Evolutionary conservation across 1,140 invertebrate species (phyloP).

Genomic region (Elymnias hypermnestra): DNA sequence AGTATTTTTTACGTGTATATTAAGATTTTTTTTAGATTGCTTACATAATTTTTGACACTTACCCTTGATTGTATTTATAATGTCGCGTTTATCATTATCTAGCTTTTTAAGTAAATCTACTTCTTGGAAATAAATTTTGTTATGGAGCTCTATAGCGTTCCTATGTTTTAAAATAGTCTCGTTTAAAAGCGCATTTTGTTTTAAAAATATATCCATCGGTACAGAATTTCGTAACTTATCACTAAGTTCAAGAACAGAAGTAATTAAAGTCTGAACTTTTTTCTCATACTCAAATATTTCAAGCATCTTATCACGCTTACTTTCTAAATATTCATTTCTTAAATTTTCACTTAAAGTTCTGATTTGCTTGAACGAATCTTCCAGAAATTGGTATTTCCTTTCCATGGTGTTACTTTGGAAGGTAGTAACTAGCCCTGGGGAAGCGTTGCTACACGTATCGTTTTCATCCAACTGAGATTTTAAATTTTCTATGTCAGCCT

Average conservation of each 20-base stretch:
- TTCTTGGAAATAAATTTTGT: constrained; percentile 22
- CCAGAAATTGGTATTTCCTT: constrained; percentile 58
- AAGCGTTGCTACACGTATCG: constrained; percentile 54
- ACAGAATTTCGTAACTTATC: constrained; percentile 54
- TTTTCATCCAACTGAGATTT: constrained; percentile 37
- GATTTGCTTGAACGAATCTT: constrained; percentile 58
- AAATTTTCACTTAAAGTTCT: constrained; percentile 61
- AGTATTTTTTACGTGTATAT: too few relatives aligned
- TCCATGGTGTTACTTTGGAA: constrained; percentile 26
- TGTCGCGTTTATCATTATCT: constrained; percentile 36
- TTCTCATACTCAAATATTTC: constrained; percentile 48
- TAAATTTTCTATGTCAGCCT: constrained; percentile 62
- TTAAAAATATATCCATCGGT: constrained; percentile 56
- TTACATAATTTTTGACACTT: constrained; percentile 4
- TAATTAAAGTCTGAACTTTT: constrained; percentile 51
- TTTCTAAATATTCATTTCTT: constrained; percentile 55
- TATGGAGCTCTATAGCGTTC: constrained; percentile 34
- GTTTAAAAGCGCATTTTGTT: constrained; percentile 54
- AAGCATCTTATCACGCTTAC: constrained; percentile 44
- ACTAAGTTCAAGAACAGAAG: constrained; percentile 42
- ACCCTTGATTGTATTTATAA: constrained; percentile 24
- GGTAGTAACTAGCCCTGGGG: constrained; percentile 41
- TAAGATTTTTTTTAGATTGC: too few relatives aligned
- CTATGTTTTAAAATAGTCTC: constrained; percentile 51
- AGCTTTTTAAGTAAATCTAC: constrained; percentile 29